Evolutionary conservation across 1,140 invertebrate species (phyloP).

Genomic region (Centruroides sculpturatus): DNA sequence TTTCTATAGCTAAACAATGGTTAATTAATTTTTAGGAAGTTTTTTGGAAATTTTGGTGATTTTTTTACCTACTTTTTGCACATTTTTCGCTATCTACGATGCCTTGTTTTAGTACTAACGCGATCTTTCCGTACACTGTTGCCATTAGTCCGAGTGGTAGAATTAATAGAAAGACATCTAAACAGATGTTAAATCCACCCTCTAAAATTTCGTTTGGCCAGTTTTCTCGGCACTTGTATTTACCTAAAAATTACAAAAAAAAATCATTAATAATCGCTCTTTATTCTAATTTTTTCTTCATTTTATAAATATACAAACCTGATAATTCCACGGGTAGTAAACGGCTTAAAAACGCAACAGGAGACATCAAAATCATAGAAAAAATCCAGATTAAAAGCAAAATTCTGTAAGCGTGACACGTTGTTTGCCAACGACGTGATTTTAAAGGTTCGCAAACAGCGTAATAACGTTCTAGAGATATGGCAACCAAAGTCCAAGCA

Average conservation of each 20-base stretch:
- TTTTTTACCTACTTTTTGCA: conserved; percentile 1
- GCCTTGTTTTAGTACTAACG: conserved; percentile 2
- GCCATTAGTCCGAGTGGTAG: conserved; percentile 59
- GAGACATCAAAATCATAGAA: conserved; percentile 45
- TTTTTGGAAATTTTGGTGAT: background rate
- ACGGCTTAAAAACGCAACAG: conserved; percentile 50
- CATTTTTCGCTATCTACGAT: conserved; percentile 4
- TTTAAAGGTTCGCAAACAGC: conserved; percentile 74
- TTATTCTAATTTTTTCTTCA: too few relatives aligned
- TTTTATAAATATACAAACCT: conserved; percentile 23
- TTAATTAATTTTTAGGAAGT: background rate
- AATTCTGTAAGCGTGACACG: conserved; percentile 74
- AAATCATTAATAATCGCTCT: too few relatives aligned
- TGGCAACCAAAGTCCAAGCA: conserved; percentile 78
- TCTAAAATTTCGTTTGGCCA: conserved; percentile 32
- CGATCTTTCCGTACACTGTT: conserved; percentile 24
- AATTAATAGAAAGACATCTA: conserved; percentile 53
- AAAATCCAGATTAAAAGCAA: conserved; percentile 58
- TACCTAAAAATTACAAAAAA: background rate
- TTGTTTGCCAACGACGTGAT: conserved; percentile 72
- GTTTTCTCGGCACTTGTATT: conserved; percentile 23
- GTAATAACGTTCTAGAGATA: conserved; percentile 75
- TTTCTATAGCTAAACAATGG: background rate
- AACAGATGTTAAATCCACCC: conserved; percentile 52
- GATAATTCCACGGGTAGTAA: conserved; percentile 39